These are phyloP conservation scores for Zaprionus nigranus DNA, from an alignment of 1,140 invertebrate genomes.

Conservation along the genomic window DNA sequence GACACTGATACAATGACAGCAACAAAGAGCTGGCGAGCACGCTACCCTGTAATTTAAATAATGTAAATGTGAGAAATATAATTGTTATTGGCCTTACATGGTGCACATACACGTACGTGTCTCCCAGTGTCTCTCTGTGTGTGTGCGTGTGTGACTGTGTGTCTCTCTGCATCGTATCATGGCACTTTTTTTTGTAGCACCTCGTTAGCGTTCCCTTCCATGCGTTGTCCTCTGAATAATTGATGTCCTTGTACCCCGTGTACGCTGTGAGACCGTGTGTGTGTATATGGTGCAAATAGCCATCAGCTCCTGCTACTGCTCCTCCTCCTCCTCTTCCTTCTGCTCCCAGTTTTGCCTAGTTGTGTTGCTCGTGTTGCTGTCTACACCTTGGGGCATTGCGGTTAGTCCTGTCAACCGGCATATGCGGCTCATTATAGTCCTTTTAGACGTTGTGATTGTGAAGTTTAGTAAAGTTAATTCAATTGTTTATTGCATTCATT, in stretches of 20 bases:
- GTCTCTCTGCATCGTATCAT: background rate
- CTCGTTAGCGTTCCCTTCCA: constrained; percentile 4
- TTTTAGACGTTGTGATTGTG: too few relatives aligned
- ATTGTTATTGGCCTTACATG: constrained; percentile 11
- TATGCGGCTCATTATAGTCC: background rate
- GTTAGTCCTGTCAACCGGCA: constrained; percentile 3
- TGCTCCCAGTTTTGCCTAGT: background rate
- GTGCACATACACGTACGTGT: constrained; percentile 6
- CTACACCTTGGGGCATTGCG: background rate
- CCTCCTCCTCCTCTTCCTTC: background rate
- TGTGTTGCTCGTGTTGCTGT: background rate
- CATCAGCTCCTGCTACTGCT: background rate
- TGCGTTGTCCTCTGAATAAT: constrained; percentile 22
- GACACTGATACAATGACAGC: constrained; percentile 9
- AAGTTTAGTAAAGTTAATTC: too few relatives aligned
- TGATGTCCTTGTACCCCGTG: constrained; percentile 7
- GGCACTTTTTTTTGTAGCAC: constrained; percentile 12
- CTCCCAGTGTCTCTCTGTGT: background rate
- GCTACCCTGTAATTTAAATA: constrained; percentile 12
- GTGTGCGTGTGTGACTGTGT: background rate
- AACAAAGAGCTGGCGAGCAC: constrained; percentile 4
- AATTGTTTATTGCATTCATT: too few relatives aligned
- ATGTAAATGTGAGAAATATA: constrained; percentile 9
- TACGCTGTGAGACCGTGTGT: background rate
- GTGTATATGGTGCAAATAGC: background rate